Evolutionary conservation across 2,113 vertebrate species (phyloP), one percentile per base, ranked within the genome.

Genomic region (Sorex fumeus): DNA sequence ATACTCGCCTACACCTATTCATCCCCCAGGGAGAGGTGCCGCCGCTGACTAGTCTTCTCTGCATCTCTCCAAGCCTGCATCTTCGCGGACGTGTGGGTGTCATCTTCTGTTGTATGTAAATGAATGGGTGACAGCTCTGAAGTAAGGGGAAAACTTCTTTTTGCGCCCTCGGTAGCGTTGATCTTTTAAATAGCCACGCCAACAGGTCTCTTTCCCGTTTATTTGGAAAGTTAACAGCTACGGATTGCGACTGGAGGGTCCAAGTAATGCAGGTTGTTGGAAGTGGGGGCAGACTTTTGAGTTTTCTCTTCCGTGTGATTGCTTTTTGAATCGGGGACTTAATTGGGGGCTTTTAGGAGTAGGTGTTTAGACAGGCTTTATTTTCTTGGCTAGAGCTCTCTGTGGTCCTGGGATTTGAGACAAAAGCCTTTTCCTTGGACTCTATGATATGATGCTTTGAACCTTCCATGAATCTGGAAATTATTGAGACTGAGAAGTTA

Each of bases 401-500:
- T 76, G 18, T 80, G 81, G 36, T 40, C n/a, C 34, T 50, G 40
- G 50, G 28, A 50, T 40, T 70, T 91, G 32, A 76, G 40, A 47
- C 23, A 19, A 80, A 25, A 77, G 53, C 1, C 4, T 19, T 30
- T 80, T 6, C 62, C 12, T 0, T 3, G n/a, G 19, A 60, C 21
- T 40, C 60, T 60, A 8, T 43, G 36, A 13, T 13, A 30, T 43
- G 30, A 27, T 62, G 71, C 50, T 27, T 57, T 47, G 28, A 36
- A 23, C 16, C 2, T 88, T 64, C 47, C 0, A 8, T 28, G 30
- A 57, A 79, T 25, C 32, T 84, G 77, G 43, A 69, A 83, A 91
- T 28, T 88, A 50, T 28, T 64, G 85, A 74, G 43, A 82, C 69
- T 72, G 77, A 85, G 75, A 60, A 87, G 67, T 69, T n/a, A 66